These are phyloP conservation scores for Spinus pinus DNA, from an alignment of 2,797 vertebrate genomes.

Conservation along the genomic window DNA sequence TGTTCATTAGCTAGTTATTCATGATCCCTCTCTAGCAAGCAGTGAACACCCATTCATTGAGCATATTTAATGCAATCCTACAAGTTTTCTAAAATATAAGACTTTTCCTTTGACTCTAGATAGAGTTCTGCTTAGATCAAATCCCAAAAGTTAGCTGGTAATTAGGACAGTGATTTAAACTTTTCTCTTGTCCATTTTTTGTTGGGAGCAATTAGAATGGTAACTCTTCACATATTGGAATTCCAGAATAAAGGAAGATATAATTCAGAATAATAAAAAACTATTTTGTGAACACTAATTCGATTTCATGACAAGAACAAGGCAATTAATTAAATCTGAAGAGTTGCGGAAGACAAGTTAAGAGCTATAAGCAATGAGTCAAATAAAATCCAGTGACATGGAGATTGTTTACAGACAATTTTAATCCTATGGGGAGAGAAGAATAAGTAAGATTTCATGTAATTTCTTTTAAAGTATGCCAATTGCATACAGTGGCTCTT, in stretches of 20 bases:
- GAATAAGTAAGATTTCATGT: neutral
- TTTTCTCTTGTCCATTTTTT: neutral
- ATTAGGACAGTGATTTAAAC: neutral
- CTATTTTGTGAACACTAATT: neutral
- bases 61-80: neutral
- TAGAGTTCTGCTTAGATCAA: neutral
- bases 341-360: neutral
- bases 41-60: neutral
- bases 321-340: slow-evolving; percentile 17
- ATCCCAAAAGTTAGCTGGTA: neutral
- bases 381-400: neutral
- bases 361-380: neutral
- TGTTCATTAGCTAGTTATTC: neutral
- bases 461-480: neutral
- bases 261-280: neutral
- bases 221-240: neutral
- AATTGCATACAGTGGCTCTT: neutral
- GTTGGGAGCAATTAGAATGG: neutral
- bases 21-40: neutral
- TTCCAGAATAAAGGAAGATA: neutral
- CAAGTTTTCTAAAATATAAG: neutral
- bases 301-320: neutral
- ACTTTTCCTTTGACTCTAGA: neutral
- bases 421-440: neutral
- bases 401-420: neutral